Evolutionary conservation across 2,888 invertebrate genomes (phyloP).

Genomic region (Branchipolynoe longqiensis): DNA sequence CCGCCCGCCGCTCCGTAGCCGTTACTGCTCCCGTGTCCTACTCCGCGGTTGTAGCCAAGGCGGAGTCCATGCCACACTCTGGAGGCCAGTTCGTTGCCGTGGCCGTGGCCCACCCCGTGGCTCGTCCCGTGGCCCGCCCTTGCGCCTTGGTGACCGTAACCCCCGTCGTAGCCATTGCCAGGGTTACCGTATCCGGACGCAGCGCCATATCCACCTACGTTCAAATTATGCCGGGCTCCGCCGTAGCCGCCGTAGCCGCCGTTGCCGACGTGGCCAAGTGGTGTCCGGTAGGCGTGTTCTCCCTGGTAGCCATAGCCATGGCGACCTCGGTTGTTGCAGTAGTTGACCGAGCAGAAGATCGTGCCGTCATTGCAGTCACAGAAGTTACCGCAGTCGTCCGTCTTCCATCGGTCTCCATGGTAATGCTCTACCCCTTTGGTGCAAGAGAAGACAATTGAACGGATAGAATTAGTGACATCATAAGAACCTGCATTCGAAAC

Average conservation of each 20-base stretch:
- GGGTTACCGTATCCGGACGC: neutral
- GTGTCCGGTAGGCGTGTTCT: neutral
- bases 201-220: neutral
- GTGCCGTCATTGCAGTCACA: constrained; percentile 50
- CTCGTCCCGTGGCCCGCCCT: neutral
- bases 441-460: neutral
- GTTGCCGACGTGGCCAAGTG: neutral
- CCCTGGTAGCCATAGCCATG: neutral
- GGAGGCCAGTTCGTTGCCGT: too few species aligned
- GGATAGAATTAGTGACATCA: too few species aligned
- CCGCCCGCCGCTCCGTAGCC: constrained; percentile 14
- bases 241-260: neutral
- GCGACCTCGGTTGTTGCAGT: constrained; percentile 5
- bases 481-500: too few species aligned
- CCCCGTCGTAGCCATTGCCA: neutral
- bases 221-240: too few species aligned
- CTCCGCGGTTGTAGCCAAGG: neutral
- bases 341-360: constrained; percentile 30
- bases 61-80: too few species aligned
- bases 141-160: neutral
- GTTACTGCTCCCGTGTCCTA: neutral
- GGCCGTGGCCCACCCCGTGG: neutral
- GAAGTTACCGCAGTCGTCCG: constrained; percentile 33
- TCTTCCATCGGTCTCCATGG: constrained; percentile 50
- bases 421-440: neutral